A percentile compares a stretch with the other conserved stretches of the same genome.
Conservation (phyloP, 2,113 vertebrate genomes). For the Hirundichthys speculiger region DNA sequence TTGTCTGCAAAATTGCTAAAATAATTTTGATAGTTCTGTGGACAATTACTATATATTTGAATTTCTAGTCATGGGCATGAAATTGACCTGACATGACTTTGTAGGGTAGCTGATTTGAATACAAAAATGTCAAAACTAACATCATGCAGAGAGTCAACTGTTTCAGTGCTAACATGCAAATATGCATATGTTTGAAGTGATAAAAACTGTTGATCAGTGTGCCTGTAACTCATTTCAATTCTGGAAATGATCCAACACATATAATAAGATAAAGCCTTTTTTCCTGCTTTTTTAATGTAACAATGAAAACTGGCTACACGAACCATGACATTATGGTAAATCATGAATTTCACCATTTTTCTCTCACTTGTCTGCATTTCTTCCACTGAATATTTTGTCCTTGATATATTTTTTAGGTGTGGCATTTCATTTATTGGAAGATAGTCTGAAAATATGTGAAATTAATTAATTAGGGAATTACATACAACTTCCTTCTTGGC, state of each 20-base stretch:
- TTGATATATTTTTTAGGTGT: neutral
- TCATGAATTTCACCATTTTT: neutral
- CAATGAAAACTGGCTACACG: neutral
- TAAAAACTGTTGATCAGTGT: neutral
- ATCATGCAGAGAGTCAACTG: too few species aligned
- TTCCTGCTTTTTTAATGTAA: neutral
- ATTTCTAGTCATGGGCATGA: too few species aligned
- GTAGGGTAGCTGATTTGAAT: too few species aligned
- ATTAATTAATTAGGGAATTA: too few species aligned
- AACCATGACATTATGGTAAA: slow-evolving; percentile 1
- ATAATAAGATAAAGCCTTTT: neutral
- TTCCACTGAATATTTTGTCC: too few species aligned
- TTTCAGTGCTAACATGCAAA: slow-evolving; percentile 6
- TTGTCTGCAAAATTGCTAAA: neutral
- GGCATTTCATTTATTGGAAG: neutral
- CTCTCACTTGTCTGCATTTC: slow-evolving; percentile 12
- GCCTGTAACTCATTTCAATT: slow-evolving; percentile 6
- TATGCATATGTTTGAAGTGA: neutral
- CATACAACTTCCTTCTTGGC: too few species aligned
- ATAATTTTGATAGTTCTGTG: too few species aligned
- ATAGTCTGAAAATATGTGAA: neutral
- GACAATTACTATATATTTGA: too few species aligned
- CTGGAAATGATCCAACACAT: neutral
- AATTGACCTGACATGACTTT: too few species aligned
- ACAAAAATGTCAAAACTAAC: too few species aligned